Conservation (phyloP, 1,140 invertebrate genomes). For the Platorchestia sp. region DNA sequence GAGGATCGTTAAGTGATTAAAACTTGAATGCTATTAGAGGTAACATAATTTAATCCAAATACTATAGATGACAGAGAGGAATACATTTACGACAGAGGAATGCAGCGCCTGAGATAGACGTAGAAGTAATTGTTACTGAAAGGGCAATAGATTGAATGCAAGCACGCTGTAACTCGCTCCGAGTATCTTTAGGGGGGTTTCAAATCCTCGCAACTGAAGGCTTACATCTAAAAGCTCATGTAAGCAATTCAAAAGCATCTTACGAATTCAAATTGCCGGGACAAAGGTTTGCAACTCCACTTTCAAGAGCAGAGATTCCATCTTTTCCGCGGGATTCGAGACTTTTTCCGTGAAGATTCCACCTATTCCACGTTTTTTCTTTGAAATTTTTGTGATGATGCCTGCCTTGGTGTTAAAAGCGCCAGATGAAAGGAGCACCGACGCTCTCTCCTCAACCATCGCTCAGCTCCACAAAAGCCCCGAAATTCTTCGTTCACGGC, state of each 20-base stretch:
- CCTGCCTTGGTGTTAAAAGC: slow-evolving; percentile 34
- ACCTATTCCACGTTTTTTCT: slow-evolving; percentile 3
- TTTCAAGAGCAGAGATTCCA: neutral
- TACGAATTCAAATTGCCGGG: neutral
- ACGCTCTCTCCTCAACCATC: neutral
- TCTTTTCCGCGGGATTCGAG: neutral
- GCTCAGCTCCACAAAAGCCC: neutral
- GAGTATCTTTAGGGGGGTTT: neutral
- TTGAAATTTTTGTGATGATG: slow-evolving; percentile 32
- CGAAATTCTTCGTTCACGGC: neutral
- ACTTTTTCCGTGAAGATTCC: slow-evolving; percentile 15
- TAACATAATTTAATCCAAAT: neutral
- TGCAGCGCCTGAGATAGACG: neutral
- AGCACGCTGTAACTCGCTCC: neutral
- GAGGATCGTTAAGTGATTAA: neutral
- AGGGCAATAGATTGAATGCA: neutral
- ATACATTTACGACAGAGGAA: neutral
- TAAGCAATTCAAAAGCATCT: slow-evolving; percentile 11
- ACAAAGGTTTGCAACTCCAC: neutral
- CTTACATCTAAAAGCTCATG: slow-evolving; percentile 1
- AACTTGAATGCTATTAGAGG: neutral
- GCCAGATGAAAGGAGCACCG: slow-evolving; percentile 31
- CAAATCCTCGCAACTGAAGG: neutral
- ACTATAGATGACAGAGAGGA: neutral
- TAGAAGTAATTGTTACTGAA: neutral